Percentiles rank a stretch among this genome's conserved stretches.
Evolutionary conservation across 2,113 vertebrate species (phyloP).

Genomic region (Mirza zaza): DNA sequence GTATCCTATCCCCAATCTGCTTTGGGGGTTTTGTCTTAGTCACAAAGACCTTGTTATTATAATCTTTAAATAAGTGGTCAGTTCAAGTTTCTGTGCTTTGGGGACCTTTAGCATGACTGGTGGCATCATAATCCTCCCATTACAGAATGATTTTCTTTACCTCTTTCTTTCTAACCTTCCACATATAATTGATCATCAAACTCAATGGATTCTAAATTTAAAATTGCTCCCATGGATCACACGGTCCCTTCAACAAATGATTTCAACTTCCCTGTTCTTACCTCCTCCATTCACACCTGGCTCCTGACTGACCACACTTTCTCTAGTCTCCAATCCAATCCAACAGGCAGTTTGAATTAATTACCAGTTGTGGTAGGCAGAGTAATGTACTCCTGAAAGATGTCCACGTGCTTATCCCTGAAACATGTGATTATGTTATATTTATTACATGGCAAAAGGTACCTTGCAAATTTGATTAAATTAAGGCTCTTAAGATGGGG

Average conservation of each 20-base stretch:
- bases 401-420: not conserved
- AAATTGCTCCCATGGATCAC: not conserved
- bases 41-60: not conserved
- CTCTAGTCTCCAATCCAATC: not conserved
- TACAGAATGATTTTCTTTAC: constrained; percentile 29
- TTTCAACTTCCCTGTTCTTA: not conserved
- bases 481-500: not conserved
- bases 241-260: not conserved
- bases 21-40: not conserved
- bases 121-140: not conserved
- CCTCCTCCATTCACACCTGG: not conserved
- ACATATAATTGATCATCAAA: constrained; percentile 11
- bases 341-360: not conserved
- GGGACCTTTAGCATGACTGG: not conserved
- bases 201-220: constrained; percentile 33
- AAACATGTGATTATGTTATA: not conserved
- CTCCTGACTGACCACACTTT: not conserved
- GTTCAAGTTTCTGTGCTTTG: constrained; percentile 30
- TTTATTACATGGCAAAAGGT: not conserved
- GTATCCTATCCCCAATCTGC: not conserved
- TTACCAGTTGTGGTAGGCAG: not conserved
- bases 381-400: not conserved
- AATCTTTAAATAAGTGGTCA: not conserved
- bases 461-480: not conserved
- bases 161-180: not conserved